Evolutionary conservation across 2,797 vertebrate species (phyloP).

Genomic region (Cuniculus paca): DNA sequence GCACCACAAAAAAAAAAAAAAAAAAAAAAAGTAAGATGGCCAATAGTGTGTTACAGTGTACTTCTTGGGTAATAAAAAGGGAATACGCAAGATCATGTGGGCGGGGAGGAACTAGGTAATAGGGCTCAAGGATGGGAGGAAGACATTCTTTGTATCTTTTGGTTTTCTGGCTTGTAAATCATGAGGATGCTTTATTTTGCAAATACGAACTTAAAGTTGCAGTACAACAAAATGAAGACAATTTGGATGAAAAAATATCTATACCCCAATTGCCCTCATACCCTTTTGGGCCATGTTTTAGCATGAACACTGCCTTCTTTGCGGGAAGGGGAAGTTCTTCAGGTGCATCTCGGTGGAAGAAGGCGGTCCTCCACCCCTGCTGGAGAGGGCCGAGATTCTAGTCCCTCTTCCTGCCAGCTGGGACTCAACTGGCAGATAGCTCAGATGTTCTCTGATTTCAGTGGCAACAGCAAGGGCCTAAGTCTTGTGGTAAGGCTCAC

Average conservation of each 20-base stretch:
- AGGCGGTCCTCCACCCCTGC: neutral
- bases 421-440: neutral
- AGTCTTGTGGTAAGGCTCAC: neutral
- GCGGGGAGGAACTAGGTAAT: neutral
- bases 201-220: constrained; percentile 40
- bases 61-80: neutral
- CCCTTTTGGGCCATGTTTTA: neutral
- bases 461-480: neutral
- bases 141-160: neutral
- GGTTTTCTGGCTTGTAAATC: constrained; percentile 39
- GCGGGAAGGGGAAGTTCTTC: neutral
- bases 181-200: neutral
- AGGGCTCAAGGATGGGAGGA: neutral
- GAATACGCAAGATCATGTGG: neutral
- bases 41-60: neutral
- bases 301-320: neutral
- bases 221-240: constrained; percentile 16
- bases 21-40: neutral
- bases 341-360: neutral
- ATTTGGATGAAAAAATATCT: neutral
- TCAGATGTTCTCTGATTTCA: neutral
- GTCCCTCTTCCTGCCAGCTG: neutral
- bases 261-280: neutral
- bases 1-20: neutral
- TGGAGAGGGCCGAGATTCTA: neutral